phyloP scores from a whole-genome alignment of 37 sponge, comb jelly and placozoan species.

The Chondrosia reniformis region DNA sequence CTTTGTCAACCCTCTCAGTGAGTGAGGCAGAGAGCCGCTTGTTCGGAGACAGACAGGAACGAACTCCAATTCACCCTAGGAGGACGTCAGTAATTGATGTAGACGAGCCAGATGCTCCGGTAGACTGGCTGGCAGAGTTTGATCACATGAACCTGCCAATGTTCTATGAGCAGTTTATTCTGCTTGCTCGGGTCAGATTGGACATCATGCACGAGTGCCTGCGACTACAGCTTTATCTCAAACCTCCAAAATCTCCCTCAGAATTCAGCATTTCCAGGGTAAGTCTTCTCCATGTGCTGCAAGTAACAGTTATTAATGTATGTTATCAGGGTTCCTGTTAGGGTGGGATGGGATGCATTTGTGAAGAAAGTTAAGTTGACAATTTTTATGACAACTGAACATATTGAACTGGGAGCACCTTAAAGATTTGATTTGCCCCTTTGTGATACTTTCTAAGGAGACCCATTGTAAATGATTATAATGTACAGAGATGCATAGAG shows the following conservation, averaged over 20 bases:
- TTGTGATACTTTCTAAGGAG: too few species aligned
- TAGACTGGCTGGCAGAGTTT: constrained; percentile 58
- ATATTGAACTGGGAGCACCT: too few species aligned
- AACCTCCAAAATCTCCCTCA: constrained; percentile 42
- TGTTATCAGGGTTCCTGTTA: too few species aligned
- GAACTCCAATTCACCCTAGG: not conserved
- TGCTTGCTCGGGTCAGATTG: constrained; percentile 62
- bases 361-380: too few species aligned
- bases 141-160: constrained; percentile 54
- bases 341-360: too few species aligned
- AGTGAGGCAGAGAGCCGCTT: not conserved
- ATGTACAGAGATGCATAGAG: too few species aligned
- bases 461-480: too few species aligned
- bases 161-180: constrained; percentile 57
- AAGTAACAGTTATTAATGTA: too few species aligned
- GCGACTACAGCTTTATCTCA: constrained; percentile 49
- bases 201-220: constrained; percentile 89
- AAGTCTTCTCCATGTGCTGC: too few species aligned
- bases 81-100: not conserved
- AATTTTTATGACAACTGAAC: too few species aligned
- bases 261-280: constrained; percentile 70
- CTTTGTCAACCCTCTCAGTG: constrained; percentile 25
- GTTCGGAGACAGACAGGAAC: not conserved
- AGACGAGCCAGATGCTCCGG: not conserved
- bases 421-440: too few species aligned